Percentiles rank a stretch among this genome's conserved stretches.
phyloP scores from a whole-genome alignment of 2,797 vertebrate genomes.

The Clarias laeviceps region DNA sequence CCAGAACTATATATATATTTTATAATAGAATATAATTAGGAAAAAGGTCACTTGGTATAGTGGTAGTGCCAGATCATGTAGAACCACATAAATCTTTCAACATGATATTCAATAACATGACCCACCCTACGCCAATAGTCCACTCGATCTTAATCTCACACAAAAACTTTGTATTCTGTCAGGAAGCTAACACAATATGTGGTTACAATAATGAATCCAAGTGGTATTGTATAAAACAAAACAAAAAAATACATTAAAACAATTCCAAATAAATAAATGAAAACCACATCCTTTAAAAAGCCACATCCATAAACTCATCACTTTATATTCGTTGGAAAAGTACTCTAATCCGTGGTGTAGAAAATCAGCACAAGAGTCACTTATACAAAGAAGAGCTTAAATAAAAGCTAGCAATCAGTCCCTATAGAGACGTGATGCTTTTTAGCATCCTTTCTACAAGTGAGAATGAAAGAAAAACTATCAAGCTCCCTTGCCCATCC shows the following conservation, averaged over 20 bases:
- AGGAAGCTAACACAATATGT: neutral
- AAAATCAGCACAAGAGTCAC: slow-evolving; percentile 43
- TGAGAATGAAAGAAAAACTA: neutral
- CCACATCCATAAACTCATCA: neutral
- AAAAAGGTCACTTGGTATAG: neutral
- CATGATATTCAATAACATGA: neutral
- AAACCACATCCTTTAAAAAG: neutral
- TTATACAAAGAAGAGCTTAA: slow-evolving; percentile 18
- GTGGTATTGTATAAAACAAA: neutral
- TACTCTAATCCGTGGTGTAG: slow-evolving; percentile 16
- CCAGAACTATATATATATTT: slow-evolving; percentile 1
- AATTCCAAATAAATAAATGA: neutral
- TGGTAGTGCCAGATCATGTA: neutral
- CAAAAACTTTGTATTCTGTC: neutral
- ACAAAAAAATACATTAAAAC: neutral
- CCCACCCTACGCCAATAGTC: neutral
- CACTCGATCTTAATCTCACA: neutral
- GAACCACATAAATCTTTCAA: neutral
- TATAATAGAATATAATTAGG: slow-evolving; percentile 12
- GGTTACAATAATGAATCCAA: slow-evolving; percentile 11
- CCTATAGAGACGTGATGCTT: slow-evolving; percentile 31
- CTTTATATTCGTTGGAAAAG: neutral
- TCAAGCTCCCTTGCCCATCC: neutral
- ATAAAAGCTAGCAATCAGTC: slow-evolving; percentile 33
- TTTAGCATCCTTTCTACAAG: neutral